Evolutionary conservation across 2,888 invertebrate species (phyloP).

Genomic region (Thyatira batis): DNA sequence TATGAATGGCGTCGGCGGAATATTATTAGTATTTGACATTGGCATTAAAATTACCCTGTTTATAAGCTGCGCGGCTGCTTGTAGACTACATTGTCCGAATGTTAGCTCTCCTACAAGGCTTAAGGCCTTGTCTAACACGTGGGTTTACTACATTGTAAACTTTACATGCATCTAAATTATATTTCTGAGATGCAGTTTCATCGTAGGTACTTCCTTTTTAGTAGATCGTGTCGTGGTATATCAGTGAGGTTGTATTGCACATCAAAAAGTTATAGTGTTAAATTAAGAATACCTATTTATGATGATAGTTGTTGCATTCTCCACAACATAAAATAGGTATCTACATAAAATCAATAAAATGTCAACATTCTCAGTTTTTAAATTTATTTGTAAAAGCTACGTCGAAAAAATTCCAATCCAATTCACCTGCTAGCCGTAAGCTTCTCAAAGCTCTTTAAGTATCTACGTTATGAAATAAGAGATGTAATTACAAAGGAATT

Average conservation of each 20-base stretch:
- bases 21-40: not conserved
- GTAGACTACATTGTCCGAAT: not conserved
- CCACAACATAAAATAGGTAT: too few species aligned
- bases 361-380: too few species aligned
- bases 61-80: not conserved
- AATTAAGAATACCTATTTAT: too few species aligned
- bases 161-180: not conserved
- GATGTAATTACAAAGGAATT: not conserved
- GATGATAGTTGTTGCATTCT: too few species aligned
- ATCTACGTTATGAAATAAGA: not conserved
- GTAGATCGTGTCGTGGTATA: too few species aligned
- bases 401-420: not conserved
- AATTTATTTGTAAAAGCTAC: not conserved
- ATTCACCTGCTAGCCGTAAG: not conserved
- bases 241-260: too few species aligned
- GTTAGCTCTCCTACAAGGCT: not conserved
- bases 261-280: too few species aligned
- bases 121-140: not conserved
- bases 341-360: not conserved
- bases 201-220: too few species aligned
- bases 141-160: not conserved
- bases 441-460: too few species aligned
- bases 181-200: too few species aligned
- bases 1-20: not conserved
- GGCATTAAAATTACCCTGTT: not conserved